Percentiles rank a stretch among this genome's conserved stretches.
These are phyloP conservation scores for Lycodopsis pacificus DNA, from an alignment of 2,797 vertebrate species.

Conservation along the genomic window DNA sequence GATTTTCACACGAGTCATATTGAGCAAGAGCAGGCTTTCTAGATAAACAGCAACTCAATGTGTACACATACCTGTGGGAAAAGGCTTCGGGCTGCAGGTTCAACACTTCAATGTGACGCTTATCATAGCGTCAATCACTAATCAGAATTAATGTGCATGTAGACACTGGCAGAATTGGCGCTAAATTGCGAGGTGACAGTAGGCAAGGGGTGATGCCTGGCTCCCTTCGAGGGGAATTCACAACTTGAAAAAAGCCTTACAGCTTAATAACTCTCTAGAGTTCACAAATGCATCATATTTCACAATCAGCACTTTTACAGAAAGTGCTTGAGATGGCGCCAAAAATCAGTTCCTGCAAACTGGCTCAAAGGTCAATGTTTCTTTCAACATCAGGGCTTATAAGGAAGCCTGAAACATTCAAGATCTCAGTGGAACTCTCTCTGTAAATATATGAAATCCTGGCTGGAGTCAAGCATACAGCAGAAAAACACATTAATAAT, in stretches of 20 bases:
- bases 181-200: neutral
- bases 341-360: slow-evolving; percentile 26
- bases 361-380: neutral
- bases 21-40: slow-evolving; percentile 46
- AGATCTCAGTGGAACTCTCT: neutral
- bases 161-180: slow-evolving; percentile 15
- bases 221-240: slow-evolving; percentile 12
- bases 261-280: too few species aligned
- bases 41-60: slow-evolving; percentile 55
- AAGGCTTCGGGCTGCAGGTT: neutral
- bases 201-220: neutral
- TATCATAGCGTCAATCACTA: neutral
- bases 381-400: neutral
- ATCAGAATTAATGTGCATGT: slow-evolving; percentile 20
- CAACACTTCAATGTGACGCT: slow-evolving; percentile 19
- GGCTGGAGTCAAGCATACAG: neutral
- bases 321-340: slow-evolving; percentile 11
- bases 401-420: neutral
- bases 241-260: neutral
- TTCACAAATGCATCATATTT: slow-evolving; percentile 10
- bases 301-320: neutral
- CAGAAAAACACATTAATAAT: neutral
- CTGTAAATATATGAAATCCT: neutral
- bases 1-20: slow-evolving; percentile 14
- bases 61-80: slow-evolving; percentile 39